A percentile compares a stretch with the other conserved stretches of the same genome.
These are phyloP conservation scores for Centrocercus urophasianus DNA, from an alignment of 2,113 vertebrate species.

Conservation along the genomic window DNA sequence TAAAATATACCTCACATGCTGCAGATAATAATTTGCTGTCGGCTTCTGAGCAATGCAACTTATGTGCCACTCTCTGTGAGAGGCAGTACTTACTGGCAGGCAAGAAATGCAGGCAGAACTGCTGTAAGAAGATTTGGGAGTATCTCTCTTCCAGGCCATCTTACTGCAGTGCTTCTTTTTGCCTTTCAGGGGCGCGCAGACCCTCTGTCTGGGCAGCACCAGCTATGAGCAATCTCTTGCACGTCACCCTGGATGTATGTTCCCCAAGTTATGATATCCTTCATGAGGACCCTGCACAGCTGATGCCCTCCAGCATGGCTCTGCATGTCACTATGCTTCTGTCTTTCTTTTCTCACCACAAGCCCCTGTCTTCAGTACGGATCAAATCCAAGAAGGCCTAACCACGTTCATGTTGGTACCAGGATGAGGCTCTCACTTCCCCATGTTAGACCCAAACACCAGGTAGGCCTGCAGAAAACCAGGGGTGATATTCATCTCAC, in stretches of 20 bases:
- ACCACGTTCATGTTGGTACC: fast-evolving
- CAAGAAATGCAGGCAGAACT: background rate
- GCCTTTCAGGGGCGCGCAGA: background rate
- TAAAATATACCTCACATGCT: background rate
- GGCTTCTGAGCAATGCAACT: background rate
- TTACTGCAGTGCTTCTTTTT: background rate
- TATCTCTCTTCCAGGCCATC: background rate
- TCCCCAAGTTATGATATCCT: background rate
- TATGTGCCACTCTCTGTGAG: background rate
- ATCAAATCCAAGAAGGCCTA: background rate
- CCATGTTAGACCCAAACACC: background rate
- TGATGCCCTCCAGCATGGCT: background rate
- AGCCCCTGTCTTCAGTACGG: background rate
- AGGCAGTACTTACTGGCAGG: background rate
- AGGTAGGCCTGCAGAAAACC: background rate
- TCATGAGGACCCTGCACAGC: background rate
- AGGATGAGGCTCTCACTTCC: background rate
- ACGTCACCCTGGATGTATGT: background rate
- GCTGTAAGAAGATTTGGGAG: background rate
- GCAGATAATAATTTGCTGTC: background rate
- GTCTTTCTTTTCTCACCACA: background rate
- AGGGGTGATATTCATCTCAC: background rate
- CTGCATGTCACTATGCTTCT: fast-evolving
- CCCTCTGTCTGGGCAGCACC: background rate
- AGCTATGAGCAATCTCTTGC: background rate